Evolutionary conservation across 2,113 vertebrate species (phyloP), one percentile per base, ranked within the genome.

Genomic region (Python bivittatus): DNA sequence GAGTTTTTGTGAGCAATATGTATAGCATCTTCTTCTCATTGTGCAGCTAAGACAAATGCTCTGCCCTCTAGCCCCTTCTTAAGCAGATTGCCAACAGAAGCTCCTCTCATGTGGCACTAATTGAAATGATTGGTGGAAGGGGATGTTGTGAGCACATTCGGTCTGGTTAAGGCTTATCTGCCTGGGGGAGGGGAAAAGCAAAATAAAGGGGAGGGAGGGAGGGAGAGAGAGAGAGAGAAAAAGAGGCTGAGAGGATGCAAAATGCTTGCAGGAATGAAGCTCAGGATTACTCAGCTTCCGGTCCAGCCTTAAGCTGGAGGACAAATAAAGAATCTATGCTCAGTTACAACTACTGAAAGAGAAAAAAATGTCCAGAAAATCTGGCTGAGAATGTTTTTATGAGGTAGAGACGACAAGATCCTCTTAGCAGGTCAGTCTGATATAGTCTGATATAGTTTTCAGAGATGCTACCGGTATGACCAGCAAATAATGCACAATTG

Each of bases 351-450:
- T 38, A 11, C 93, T 91, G 94, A 85, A 94, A 91, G 29, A 86
- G 27, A 86, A 60, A 54, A 88, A 57, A 92, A 94, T 94, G 93
- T 90, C 91, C 92, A n/a, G 88, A 86, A 90, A 92, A 79, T 90
- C 91, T 91, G 86, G 83, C 83, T 53, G 89, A 29, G 92, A 44
- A 29, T 91, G 48, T 68, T 88, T 88, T 86, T 20, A 15, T 84
- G 89, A 90, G 83, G 86, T 72, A 79, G 92, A 85, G 88, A 61
- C 87, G 64, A 52, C 13, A 88, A 92, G 92, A 96, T 84, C 92
- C 91, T 84, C 89, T 93, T 93, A 90, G 95, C 97, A 98, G 98
- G 98, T 98, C 96, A 98, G 98, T 98, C 94, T 92, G 84, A 92
- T 91, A 48, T 90, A 94, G 90, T 83, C 42, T 64, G 79, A 27